A percentile compares a stretch with the other conserved stretches of the same genome.
Evolutionary conservation across 2,113 vertebrate species (phyloP).

Genomic region (Pelecanus crispus): DNA sequence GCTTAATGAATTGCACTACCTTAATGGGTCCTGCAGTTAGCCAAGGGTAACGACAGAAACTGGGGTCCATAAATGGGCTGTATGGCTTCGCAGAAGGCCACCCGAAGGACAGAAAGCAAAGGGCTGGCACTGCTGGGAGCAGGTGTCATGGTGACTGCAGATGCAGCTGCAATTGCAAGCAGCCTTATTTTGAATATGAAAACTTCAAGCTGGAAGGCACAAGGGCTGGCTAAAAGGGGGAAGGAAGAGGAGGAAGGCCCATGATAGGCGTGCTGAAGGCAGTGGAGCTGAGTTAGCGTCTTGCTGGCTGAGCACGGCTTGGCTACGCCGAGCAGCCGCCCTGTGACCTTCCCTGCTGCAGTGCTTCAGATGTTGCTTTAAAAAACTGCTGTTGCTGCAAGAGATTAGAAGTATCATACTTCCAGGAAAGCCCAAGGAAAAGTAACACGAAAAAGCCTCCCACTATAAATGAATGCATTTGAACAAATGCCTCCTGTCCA

Average conservation of each 20-base stretch:
- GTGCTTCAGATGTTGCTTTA: neutral
- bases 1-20: neutral
- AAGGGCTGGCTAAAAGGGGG: neutral
- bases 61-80: neutral
- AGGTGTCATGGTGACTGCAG: neutral
- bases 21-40: neutral
- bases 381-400: neutral
- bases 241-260: slow-evolving; percentile 1
- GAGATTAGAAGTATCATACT: neutral
- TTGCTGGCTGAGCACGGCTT: neutral
- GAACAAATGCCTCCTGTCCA: neutral
- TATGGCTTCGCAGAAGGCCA: neutral
- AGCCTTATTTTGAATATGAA: slow-evolving; percentile 32
- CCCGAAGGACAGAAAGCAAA: neutral
- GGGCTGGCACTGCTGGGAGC: neutral
- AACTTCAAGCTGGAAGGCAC: neutral
- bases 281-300: neutral
- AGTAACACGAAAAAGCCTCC: neutral
- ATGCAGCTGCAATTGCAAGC: neutral
- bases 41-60: neutral
- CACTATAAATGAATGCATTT: neutral
- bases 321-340: neutral
- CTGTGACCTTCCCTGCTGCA: neutral
- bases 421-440: neutral
- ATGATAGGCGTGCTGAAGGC: neutral